Conservation (phyloP, 2,888 invertebrate genomes). For the Chymomyza procnemis region DNA sequence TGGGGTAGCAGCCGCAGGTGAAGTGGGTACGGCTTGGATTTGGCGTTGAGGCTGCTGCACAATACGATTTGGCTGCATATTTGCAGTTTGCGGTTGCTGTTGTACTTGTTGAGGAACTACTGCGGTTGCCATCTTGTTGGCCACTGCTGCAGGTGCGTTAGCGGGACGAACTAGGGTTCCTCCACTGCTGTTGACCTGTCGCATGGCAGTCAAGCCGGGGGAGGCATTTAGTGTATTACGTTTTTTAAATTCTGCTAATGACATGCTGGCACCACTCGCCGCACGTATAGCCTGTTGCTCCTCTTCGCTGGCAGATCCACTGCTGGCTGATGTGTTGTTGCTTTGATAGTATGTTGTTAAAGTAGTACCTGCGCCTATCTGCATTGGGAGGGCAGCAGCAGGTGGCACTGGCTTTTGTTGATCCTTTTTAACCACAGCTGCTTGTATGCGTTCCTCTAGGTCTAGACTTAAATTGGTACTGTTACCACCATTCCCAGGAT, state of each 20-base stretch:
- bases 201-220: slow-evolving; percentile 36
- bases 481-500: slow-evolving; percentile 17
- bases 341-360: slow-evolving; percentile 70
- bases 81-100: slow-evolving; percentile 27
- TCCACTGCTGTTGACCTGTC: slow-evolving; percentile 16
- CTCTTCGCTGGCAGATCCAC: slow-evolving; percentile 49
- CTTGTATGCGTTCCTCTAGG: slow-evolving; percentile 77
- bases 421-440: slow-evolving; percentile 76
- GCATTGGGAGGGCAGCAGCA: slow-evolving; percentile 31
- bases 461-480: slow-evolving; percentile 61
- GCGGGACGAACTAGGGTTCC: slow-evolving; percentile 48
- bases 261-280: slow-evolving; percentile 73
- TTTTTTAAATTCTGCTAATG: slow-evolving; percentile 75
- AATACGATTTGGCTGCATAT: slow-evolving; percentile 2
- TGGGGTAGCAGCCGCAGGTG: slow-evolving; percentile 10
- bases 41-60: slow-evolving; percentile 53
- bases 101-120: slow-evolving; percentile 7
- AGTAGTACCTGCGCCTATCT: slow-evolving; percentile 58
- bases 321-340: slow-evolving; percentile 1
- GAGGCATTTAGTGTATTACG: slow-evolving; percentile 57
- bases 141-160: slow-evolving; percentile 18
- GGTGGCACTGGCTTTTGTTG: slow-evolving; percentile 63
- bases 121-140: slow-evolving; percentile 24
- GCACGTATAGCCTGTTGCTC: slow-evolving; percentile 69
- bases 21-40: slow-evolving; percentile 25